Conservation (phyloP, 1,140 invertebrate genomes). For the Anoplolepis gracilipes region DNA sequence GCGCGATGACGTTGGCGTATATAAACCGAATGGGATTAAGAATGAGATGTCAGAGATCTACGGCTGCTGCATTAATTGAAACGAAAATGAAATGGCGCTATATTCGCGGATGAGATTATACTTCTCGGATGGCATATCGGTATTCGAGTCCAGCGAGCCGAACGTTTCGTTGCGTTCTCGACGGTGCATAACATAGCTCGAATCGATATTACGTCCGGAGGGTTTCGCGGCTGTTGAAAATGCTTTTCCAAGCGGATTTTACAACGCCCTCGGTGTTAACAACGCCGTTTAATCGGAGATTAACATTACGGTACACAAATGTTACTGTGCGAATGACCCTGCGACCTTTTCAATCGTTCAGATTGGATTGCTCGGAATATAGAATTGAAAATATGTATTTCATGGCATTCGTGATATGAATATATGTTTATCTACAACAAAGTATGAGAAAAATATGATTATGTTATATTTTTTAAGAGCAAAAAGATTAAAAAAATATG, state of each 20-base stretch:
- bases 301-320: not conserved
- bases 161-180: conserved; percentile 40
- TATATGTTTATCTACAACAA: not conserved
- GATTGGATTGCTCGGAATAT: not conserved
- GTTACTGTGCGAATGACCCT: not conserved
- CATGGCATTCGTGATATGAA: not conserved
- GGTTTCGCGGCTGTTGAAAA: conserved; percentile 38
- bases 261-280: conserved; percentile 13
- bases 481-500: not conserved
- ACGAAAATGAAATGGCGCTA: conserved; percentile 51
- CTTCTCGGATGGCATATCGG: conserved; percentile 45
- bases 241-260: conserved; percentile 36
- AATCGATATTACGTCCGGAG: conserved; percentile 52
- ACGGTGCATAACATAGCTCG: conserved; percentile 11
- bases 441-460: not conserved
- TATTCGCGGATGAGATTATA: conserved; percentile 55
- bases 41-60: conserved; percentile 44
- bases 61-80: conserved; percentile 59
- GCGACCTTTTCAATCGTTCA: conserved; percentile 5
- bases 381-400: conserved; percentile 1
- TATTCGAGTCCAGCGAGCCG: conserved; percentile 39
- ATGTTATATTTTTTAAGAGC: not conserved
- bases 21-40: conserved; percentile 54
- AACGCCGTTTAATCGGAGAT: conserved; percentile 32
- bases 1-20: not conserved